Percentiles rank a stretch among this genome's conserved stretches.
These are phyloP conservation scores for Hemichromis elongatus DNA, from an alignment of 2,113 vertebrate genomes.

Conservation along the genomic window DNA sequence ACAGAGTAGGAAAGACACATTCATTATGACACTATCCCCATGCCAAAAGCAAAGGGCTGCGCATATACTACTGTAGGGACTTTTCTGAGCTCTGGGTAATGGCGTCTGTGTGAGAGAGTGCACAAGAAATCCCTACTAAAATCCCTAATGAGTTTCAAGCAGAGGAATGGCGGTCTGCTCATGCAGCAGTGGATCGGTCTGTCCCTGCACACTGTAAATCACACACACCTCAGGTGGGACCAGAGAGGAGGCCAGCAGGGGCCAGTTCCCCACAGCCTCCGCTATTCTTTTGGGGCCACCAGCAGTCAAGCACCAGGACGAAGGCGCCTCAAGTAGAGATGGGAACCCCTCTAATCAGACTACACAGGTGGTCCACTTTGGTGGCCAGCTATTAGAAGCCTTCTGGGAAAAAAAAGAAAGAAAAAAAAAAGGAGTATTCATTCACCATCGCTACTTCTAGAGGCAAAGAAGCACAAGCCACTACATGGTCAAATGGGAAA, in stretches of 20 bases:
- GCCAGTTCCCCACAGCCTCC: slow-evolving; percentile 38
- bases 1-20: slow-evolving; percentile 32
- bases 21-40: slow-evolving; percentile 39
- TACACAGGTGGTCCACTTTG: slow-evolving; percentile 75
- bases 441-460: not conserved
- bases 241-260: slow-evolving; percentile 45
- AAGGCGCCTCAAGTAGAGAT: slow-evolving; percentile 54
- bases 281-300: slow-evolving; percentile 61
- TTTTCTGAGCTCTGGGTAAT: slow-evolving; percentile 18
- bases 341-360: slow-evolving; percentile 55
- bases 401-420: slow-evolving; percentile 1
- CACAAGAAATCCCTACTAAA: slow-evolving; percentile 45
- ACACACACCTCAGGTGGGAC: slow-evolving; percentile 61
- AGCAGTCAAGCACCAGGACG: slow-evolving; percentile 41
- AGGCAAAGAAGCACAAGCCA: not conserved
- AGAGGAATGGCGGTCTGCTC: slow-evolving; percentile 31
- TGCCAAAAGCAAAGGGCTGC: slow-evolving; percentile 42
- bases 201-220: slow-evolving; percentile 76
- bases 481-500: not conserved
- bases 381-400: slow-evolving; percentile 60
- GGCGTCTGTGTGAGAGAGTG: slow-evolving; percentile 38
- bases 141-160: slow-evolving; percentile 63
- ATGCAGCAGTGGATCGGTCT: slow-evolving; percentile 66
- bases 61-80: not conserved
- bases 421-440: not conserved